Conservation (phyloP, 1,140 invertebrate species). For the Rhagoletis pomonella region DNA sequence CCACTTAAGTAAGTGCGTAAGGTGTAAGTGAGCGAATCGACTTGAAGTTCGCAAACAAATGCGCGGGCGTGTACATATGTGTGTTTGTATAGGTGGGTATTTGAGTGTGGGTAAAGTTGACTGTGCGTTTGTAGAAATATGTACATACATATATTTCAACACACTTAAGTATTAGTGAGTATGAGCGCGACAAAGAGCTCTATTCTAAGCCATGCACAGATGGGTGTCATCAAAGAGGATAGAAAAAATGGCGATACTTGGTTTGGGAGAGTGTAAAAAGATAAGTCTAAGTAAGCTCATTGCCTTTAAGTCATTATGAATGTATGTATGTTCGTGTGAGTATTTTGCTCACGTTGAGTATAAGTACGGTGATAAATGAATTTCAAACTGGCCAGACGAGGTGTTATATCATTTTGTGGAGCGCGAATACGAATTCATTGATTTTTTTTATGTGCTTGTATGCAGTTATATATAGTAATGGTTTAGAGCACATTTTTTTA, state of each 20-base stretch:
- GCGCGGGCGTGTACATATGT: not conserved
- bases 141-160: not conserved
- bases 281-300: not conserved
- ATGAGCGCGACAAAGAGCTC: not conserved
- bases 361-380: not conserved
- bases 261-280: not conserved
- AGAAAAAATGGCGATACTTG: not conserved
- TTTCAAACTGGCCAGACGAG: slow-evolving; percentile 1
- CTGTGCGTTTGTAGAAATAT: too few relatives aligned
- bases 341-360: not conserved
- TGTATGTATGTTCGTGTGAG: not conserved
- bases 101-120: too few relatives aligned
- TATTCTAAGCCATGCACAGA: not conserved
- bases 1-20: not conserved
- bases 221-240: too few relatives aligned
- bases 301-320: not conserved
- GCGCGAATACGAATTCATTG: not conserved
- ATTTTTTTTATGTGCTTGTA: not conserved
- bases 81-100: not conserved
- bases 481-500: not conserved
- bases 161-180: not conserved
- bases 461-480: not conserved
- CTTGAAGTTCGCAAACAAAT: not conserved
- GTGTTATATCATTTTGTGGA: slow-evolving; percentile 37
- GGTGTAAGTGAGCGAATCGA: not conserved